A percentile compares a stretch with the other conserved stretches of the same genome.
Conservation (phyloP, 1,140 invertebrate species). For the Rhynchophorus ferrugineus region DNA sequence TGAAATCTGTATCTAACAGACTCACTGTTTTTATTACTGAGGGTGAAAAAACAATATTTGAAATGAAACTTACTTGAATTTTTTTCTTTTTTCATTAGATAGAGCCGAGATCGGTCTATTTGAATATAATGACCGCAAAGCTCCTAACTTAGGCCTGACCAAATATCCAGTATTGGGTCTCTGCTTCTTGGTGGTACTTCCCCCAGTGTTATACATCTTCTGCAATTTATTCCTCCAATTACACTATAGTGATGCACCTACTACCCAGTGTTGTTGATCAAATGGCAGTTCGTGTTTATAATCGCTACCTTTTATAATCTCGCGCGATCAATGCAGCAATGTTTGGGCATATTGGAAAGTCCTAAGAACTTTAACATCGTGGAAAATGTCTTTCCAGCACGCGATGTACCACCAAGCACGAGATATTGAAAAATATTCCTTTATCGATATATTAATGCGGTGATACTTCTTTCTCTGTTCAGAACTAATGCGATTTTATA, state of each 20-base stretch:
- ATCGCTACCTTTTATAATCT: conserved; percentile 13
- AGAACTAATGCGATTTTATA: too few species aligned
- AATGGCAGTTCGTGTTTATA: background rate
- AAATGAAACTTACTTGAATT: conserved; percentile 32
- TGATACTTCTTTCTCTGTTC: too few species aligned
- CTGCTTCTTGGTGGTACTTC: conserved; percentile 22
- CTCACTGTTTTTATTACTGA: too few species aligned
- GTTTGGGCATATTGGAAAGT: background rate
- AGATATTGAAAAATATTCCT: conserved; percentile 1
- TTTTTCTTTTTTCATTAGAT: conserved; percentile 32
- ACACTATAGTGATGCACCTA: background rate
- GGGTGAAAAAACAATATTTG: too few species aligned
- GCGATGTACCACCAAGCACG: conserved; percentile 18
- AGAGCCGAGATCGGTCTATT: conserved; percentile 24
- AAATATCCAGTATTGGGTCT: conserved; percentile 28
- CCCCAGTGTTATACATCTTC: conserved; percentile 10
- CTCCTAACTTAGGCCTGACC: conserved; percentile 30
- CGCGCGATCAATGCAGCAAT: conserved; percentile 3
- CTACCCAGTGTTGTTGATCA: background rate
- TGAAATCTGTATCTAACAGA: too few species aligned
- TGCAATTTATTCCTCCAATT: background rate
- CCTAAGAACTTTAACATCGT: background rate
- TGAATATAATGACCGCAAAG: conserved; percentile 27
- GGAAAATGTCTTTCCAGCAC: conserved; percentile 9
- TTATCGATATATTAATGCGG: too few species aligned